phyloP scores from a whole-genome alignment of 2,888 invertebrate genomes.

The Cetonia aurata region DNA sequence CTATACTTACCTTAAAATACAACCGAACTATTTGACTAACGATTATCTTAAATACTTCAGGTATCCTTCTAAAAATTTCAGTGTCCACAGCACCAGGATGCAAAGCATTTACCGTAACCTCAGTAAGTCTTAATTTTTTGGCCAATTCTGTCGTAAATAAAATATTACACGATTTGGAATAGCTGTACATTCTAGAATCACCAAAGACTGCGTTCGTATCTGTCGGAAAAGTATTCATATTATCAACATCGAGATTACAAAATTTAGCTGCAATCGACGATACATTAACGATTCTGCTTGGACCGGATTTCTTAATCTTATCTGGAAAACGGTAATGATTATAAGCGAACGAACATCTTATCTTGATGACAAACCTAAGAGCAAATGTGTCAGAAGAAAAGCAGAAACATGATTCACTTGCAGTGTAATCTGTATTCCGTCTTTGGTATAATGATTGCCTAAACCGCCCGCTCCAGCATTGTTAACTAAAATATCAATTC shows the following conservation, averaged over 20 bases:
- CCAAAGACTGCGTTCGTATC: background rate
- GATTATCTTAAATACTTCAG: constrained; percentile 10
- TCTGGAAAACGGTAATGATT: background rate
- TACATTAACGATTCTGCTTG: constrained; percentile 34
- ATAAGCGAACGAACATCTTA: too few species aligned
- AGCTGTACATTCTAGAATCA: constrained; percentile 17
- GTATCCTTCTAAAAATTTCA: constrained; percentile 52
- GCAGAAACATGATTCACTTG: constrained; percentile 43
- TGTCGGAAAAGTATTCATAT: constrained; percentile 39
- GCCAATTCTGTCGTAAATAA: constrained; percentile 62
- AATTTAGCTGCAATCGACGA: constrained; percentile 23
- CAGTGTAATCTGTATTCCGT: constrained; percentile 74
- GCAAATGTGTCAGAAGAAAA: constrained; percentile 75
- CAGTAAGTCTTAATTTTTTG: constrained; percentile 57
- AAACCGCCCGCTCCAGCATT: constrained; percentile 73
- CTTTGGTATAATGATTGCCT: constrained; percentile 68
- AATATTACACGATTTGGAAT: constrained; percentile 60
- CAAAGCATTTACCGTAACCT: constrained; percentile 62
- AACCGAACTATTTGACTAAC: background rate
- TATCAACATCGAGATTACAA: constrained; percentile 17
- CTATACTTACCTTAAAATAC: constrained; percentile 35
- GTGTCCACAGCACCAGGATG: constrained; percentile 64
- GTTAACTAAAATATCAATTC: constrained; percentile 74
- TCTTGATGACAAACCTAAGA: constrained; percentile 63
- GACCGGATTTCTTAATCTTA: constrained; percentile 26